Conservation (phyloP, 2,113 vertebrate species). For the Coryphaenoides rupestris region DNA sequence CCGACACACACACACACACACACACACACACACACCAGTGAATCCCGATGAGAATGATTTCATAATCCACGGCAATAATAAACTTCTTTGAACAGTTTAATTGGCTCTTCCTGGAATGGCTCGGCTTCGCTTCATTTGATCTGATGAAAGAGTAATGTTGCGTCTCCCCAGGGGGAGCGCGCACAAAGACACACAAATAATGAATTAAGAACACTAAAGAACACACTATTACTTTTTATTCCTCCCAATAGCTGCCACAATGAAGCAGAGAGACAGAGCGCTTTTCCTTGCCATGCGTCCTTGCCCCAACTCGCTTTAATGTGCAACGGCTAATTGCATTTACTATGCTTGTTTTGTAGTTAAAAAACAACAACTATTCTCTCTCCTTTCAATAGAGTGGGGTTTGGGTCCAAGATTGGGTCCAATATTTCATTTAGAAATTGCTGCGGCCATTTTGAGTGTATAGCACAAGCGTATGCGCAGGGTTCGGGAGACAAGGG, state of each 20-base stretch:
- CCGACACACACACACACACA: conserved; percentile 12
- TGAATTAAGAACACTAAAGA: conserved; percentile 70
- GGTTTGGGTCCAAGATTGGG: too few species aligned
- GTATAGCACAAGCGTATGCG: too few species aligned
- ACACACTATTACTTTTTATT: conserved; percentile 24
- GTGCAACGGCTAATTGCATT: conserved; percentile 51
- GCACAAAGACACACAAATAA: conserved; percentile 70
- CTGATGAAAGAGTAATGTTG: conserved; percentile 73
- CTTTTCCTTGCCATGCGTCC: conserved; percentile 10
- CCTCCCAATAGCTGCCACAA: conserved; percentile 47
- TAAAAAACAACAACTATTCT: conserved; percentile 27
- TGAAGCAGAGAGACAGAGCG: conserved; percentile 47
- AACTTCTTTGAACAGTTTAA: conserved; percentile 74
- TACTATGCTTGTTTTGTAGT: conserved; percentile 40
- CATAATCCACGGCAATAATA: conserved; percentile 71
- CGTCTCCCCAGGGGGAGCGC: conserved; percentile 59
- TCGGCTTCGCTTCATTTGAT: conserved; percentile 68
- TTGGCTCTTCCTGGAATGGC: conserved; percentile 72
- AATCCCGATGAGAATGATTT: conserved; percentile 69
- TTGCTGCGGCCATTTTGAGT: too few species aligned
- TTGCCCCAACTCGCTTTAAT: conserved; percentile 44
- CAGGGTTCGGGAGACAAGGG: too few species aligned
- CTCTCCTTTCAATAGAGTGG: too few species aligned
- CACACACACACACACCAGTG: conserved; percentile 41
- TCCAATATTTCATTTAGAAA: too few species aligned